A percentile compares a stretch with the other conserved stretches of the same genome.
phyloP scores from a whole-genome alignment of 1,140 invertebrate genomes.

The Parapsyche elsis region DNA sequence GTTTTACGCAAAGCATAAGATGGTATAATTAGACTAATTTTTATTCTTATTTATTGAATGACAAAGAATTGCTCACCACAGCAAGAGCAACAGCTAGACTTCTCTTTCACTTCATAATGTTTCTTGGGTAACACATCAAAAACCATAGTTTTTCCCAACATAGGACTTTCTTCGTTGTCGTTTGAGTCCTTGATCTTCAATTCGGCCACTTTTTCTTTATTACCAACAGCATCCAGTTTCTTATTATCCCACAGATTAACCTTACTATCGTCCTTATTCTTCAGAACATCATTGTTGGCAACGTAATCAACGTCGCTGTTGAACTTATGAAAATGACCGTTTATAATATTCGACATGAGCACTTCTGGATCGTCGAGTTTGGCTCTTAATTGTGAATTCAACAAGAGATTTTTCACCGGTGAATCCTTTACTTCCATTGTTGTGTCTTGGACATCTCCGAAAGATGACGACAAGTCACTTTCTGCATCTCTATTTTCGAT shows the following conservation, averaged over 20 bases:
- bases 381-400: no score
- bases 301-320: background rate
- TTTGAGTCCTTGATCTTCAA: background rate
- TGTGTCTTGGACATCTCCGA: no score
- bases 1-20: no score
- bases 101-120: background rate
- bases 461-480: no score
- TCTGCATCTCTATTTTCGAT: no score
- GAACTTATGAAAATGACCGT: background rate
- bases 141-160: background rate
- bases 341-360: background rate
- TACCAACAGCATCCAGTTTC: background rate
- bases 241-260: background rate
- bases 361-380: background rate
- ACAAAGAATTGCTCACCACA: background rate
- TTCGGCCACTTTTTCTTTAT: background rate
- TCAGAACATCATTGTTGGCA: background rate
- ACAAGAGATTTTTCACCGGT: no score
- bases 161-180: background rate
- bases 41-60: background rate
- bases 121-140: background rate
- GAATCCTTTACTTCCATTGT: no score
- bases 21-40: no score
- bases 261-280: background rate
- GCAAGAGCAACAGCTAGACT: slow-evolving; percentile 2